phyloP scores from a whole-genome alignment of 2,888 invertebrate species.

The Slavum lentiscoides region DNA sequence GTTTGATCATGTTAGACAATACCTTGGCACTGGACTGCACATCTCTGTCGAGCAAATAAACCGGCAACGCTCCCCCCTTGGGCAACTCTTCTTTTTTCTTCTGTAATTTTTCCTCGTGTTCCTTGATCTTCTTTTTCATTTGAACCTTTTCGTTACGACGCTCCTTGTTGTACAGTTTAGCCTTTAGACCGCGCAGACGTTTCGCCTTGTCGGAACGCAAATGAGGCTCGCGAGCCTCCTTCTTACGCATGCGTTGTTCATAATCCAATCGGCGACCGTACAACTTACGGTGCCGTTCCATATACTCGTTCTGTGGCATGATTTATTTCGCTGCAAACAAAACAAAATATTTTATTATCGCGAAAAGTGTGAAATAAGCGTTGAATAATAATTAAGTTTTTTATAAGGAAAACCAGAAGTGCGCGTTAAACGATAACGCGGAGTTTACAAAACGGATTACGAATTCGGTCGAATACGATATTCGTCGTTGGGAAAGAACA shows the following conservation, averaged over 20 bases:
- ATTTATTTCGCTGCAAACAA: slow-evolving; percentile 57
- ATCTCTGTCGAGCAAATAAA: slow-evolving; percentile 96
- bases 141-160: slow-evolving; percentile 97
- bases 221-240: slow-evolving; percentile 92
- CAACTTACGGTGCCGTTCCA: slow-evolving; percentile 95
- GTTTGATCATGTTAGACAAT: slow-evolving; percentile 98
- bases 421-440: no score
- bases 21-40: slow-evolving; percentile 92
- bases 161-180: slow-evolving; percentile 95
- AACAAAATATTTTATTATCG: background rate
- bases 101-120: slow-evolving; percentile 91
- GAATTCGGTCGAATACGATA: no score
- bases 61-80: slow-evolving; percentile 89
- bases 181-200: slow-evolving; percentile 91
- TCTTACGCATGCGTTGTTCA: slow-evolving; percentile 94
- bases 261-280: slow-evolving; percentile 96
- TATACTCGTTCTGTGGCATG: slow-evolving; percentile 99
- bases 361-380: no score
- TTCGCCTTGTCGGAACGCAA: slow-evolving; percentile 87
- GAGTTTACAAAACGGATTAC: no score
- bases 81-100: slow-evolving; percentile 80
- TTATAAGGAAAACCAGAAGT: no score
- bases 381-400: no score
- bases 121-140: slow-evolving; percentile 97
- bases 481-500: no score